These are phyloP conservation scores for Tenebrosternarchus preto DNA, from an alignment of 2,113 vertebrate species.

Conservation along the genomic window DNA sequence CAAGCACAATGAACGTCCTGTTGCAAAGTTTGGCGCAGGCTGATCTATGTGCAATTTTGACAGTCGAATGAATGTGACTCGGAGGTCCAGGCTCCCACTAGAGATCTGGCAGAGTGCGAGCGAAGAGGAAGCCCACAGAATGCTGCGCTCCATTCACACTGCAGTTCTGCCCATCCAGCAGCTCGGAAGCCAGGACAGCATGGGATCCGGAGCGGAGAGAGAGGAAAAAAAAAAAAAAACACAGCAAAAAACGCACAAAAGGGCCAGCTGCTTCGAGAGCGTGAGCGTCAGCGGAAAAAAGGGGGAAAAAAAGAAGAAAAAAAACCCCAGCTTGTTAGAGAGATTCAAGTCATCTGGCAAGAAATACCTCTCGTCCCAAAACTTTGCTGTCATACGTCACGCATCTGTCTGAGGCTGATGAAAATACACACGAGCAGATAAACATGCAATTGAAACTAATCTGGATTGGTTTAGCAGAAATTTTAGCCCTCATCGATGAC, in stretches of 20 bases:
- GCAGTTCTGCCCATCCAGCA: slow-evolving; percentile 62
- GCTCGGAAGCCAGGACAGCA: slow-evolving; percentile 69
- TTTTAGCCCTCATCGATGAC: slow-evolving; percentile 52
- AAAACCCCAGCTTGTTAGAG: slow-evolving; percentile 56
- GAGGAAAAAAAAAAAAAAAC: slow-evolving; percentile 42
- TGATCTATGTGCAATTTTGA: slow-evolving; percentile 34
- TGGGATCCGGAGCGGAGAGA: slow-evolving; percentile 70
- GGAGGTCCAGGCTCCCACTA: slow-evolving; percentile 45
- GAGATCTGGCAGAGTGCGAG: slow-evolving; percentile 46
- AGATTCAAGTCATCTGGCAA: slow-evolving; percentile 48
- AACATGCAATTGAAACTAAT: slow-evolving; percentile 52
- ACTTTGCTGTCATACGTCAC: slow-evolving; percentile 31
- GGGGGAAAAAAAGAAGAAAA: too few species aligned
- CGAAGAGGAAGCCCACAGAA: slow-evolving; percentile 52
- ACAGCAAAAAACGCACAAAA: slow-evolving; percentile 65
- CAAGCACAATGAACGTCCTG: slow-evolving; percentile 3
- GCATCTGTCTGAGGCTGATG: slow-evolving; percentile 38
- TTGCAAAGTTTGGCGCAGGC: slow-evolving; percentile 23
- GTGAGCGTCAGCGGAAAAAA: slow-evolving; percentile 57
- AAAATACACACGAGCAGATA: slow-evolving; percentile 37
- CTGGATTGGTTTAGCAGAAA: slow-evolving; percentile 48
- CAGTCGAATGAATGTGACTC: slow-evolving; percentile 42
- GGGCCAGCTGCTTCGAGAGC: slow-evolving; percentile 73
- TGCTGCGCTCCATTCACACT: slow-evolving; percentile 62
- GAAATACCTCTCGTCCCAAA: slow-evolving; percentile 51